Conservation (phyloP, 2,113 vertebrate species). For the Ceyx melanurus region DNA sequence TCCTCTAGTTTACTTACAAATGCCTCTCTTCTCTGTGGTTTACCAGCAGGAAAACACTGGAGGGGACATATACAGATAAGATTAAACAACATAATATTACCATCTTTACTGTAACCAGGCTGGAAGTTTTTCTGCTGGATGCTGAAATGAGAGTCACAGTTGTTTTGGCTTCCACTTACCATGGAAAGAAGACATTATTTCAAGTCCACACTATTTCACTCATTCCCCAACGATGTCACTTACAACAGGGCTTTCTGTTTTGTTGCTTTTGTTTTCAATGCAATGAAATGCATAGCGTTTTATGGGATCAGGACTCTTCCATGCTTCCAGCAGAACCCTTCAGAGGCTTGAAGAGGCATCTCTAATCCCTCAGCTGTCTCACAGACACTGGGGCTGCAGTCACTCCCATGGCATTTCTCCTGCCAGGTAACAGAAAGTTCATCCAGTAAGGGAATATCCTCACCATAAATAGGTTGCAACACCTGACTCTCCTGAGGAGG, state of each 20-base stretch:
- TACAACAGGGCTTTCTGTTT: background rate
- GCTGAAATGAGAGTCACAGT: conserved; percentile 14
- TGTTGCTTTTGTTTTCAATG: background rate
- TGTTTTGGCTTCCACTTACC: background rate
- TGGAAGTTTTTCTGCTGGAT: conserved; percentile 36
- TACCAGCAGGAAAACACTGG: conserved; percentile 67
- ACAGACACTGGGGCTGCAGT: conserved; percentile 9
- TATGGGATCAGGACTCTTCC: background rate
- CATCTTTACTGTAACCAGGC: conserved; percentile 46
- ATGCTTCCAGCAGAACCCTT: background rate
- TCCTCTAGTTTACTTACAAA: conserved; percentile 38
- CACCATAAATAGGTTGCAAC: conserved; percentile 17
- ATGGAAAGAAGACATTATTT: background rate
- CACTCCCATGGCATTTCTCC: background rate
- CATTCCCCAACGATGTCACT: background rate
- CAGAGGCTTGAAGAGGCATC: background rate
- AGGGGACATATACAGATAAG: conserved; percentile 47
- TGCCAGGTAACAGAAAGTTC: conserved; percentile 50
- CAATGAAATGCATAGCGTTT: background rate
- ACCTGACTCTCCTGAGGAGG: background rate
- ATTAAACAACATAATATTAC: conserved; percentile 60
- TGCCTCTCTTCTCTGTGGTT: conserved; percentile 55
- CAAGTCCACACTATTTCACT: background rate
- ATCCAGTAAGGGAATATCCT: conserved; percentile 12
- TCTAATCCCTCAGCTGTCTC: conserved; percentile 17